Evolutionary conservation across 2,888 invertebrate species (phyloP).

Genomic region (Drosophila pegasa): DNA sequence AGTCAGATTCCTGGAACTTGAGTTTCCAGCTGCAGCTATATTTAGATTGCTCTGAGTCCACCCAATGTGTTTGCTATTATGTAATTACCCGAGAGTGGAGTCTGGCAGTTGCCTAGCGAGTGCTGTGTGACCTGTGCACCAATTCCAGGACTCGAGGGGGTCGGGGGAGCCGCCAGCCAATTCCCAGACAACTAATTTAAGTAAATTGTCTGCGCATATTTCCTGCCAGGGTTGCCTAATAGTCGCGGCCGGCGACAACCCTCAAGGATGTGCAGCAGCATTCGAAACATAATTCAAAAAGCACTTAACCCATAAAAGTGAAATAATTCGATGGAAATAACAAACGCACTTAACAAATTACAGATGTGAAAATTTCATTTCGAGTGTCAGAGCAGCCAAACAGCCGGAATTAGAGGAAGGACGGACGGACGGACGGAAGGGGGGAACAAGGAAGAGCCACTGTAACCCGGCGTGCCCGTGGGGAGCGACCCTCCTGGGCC

Average conservation of each 20-base stretch:
- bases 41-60: background rate
- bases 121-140: slow-evolving; percentile 4
- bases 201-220: slow-evolving; percentile 56
- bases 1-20: background rate
- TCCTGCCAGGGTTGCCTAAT: slow-evolving; percentile 56
- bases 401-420: slow-evolving; percentile 12
- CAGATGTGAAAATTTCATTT: slow-evolving; percentile 85
- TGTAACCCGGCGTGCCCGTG: slow-evolving; percentile 42
- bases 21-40: background rate
- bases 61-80: slow-evolving; percentile 6
- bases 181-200: slow-evolving; percentile 73
- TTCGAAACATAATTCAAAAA: slow-evolving; percentile 66
- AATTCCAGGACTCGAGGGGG: background rate
- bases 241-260: slow-evolving; percentile 36
- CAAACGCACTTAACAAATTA: slow-evolving; percentile 85
- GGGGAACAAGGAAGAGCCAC: slow-evolving; percentile 4
- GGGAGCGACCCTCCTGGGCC: slow-evolving; percentile 47
- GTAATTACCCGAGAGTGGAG: background rate
- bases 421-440: background rate
- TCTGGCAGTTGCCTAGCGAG: background rate
- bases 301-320: slow-evolving; percentile 80
- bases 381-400: slow-evolving; percentile 50
- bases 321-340: slow-evolving; percentile 79
- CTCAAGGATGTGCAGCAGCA: slow-evolving; percentile 40
- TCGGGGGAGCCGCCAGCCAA: slow-evolving; percentile 25